A percentile compares a stretch with the other conserved stretches of the same genome.
phyloP scores from a whole-genome alignment of 2,113 vertebrate species.

The Bagarius yarrelli region DNA sequence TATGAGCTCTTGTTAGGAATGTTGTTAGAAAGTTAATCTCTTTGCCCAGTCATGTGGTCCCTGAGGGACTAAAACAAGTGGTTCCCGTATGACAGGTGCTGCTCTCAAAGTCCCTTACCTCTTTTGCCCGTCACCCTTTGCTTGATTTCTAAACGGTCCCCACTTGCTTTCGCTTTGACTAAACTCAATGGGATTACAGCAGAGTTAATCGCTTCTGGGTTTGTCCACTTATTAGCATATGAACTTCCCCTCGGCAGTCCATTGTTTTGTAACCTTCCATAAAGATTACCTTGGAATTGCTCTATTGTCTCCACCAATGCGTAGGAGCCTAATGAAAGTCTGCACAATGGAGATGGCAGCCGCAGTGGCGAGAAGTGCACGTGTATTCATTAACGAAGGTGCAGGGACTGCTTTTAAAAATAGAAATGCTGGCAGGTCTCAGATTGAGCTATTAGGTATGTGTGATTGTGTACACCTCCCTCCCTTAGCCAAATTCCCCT shows the following conservation, averaged over 20 bases:
- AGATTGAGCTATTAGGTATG: constrained; percentile 57
- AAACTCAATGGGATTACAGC: constrained; percentile 67
- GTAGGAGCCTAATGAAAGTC: constrained; percentile 56
- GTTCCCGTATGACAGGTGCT: constrained; percentile 18
- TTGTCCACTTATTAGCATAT: constrained; percentile 67
- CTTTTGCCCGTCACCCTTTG: constrained; percentile 49
- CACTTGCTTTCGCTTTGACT: constrained; percentile 59
- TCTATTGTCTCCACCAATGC: constrained; percentile 62
- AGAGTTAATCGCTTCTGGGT: constrained; percentile 64
- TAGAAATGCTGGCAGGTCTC: constrained; percentile 52
- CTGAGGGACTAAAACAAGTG: constrained; percentile 3
- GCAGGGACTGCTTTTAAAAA: constrained; percentile 54
- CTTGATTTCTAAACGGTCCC: constrained; percentile 54
- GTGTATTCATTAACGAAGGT: constrained; percentile 56
- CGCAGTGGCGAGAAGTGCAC: constrained; percentile 48
- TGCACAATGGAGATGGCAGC: constrained; percentile 52
- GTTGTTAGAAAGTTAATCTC: not conserved
- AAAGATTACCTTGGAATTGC: constrained; percentile 66
- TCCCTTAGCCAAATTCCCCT: constrained; percentile 32
- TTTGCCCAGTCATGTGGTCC: constrained; percentile 21
- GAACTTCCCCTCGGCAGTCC: constrained; percentile 57
- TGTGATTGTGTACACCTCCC: constrained; percentile 51
- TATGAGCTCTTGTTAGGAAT: constrained; percentile 22
- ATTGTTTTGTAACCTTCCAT: constrained; percentile 64
- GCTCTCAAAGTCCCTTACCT: constrained; percentile 35